Conservation (phyloP, 2,888 invertebrate species). For the Brassicogethes aeneus region DNA sequence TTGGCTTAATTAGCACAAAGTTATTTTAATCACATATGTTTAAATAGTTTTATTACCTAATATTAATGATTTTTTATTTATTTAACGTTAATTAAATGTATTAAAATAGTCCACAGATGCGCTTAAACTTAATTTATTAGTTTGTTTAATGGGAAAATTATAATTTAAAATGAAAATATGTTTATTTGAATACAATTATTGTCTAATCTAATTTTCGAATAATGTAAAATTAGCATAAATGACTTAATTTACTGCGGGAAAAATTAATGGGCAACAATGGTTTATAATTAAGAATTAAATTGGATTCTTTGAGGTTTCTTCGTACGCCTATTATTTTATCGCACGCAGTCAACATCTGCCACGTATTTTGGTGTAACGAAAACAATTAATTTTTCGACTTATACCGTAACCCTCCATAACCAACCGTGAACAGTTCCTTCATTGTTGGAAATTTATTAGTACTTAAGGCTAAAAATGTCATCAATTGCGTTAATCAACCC, state of each 20-base stretch:
- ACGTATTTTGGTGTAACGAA: constrained; percentile 18
- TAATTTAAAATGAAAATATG: too few species aligned
- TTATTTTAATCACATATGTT: too few species aligned
- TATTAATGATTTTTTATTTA: too few species aligned
- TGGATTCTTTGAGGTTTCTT: neutral
- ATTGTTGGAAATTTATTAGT: constrained; percentile 29
- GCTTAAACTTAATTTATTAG: too few species aligned
- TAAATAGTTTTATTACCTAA: too few species aligned
- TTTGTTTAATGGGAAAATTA: too few species aligned
- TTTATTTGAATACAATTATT: too few species aligned
- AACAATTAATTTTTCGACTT: constrained; percentile 27
- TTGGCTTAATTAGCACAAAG: too few species aligned
- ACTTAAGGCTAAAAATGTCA: constrained; percentile 29
- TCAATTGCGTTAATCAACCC: constrained; percentile 34
- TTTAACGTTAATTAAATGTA: too few species aligned
- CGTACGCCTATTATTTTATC: neutral
- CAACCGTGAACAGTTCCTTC: neutral
- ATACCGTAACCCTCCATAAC: constrained; percentile 17
- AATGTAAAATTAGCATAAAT: neutral
- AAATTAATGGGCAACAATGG: neutral
- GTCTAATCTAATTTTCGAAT: too few species aligned
- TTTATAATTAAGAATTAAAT: neutral
- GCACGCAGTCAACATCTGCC: constrained; percentile 16
- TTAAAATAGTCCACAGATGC: too few species aligned
- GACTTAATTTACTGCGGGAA: neutral